Conservation (phyloP, 2,888 invertebrate species). For the Daptonema setosum region DNA sequence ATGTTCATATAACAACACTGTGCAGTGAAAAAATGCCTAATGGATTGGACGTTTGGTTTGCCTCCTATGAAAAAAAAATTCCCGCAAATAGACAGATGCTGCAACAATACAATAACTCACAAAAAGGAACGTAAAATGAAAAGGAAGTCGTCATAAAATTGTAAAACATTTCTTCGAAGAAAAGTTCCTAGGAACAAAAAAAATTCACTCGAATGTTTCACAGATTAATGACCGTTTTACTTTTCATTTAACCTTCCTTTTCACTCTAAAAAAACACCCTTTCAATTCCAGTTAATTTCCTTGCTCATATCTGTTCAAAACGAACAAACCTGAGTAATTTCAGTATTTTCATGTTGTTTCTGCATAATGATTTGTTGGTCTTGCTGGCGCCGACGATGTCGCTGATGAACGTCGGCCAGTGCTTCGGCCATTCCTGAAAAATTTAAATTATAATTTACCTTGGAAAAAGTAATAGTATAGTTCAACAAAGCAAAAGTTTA, state of each 20-base stretch:
- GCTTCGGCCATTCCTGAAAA: slow-evolving; percentile 85
- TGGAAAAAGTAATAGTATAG: background rate
- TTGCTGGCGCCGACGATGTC: slow-evolving; percentile 98
- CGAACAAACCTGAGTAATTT: slow-evolving; percentile 50
- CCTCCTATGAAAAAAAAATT: no score
- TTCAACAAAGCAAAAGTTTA: background rate
- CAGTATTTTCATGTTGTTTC: slow-evolving; percentile 96
- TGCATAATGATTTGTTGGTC: slow-evolving; percentile 92
- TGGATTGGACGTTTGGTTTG: no score
- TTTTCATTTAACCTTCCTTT: no score
- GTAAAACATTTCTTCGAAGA: no score
- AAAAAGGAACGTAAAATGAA: no score
- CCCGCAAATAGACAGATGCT: no score
- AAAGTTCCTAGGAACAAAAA: no score
- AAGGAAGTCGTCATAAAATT: no score
- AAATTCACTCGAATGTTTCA: background rate
- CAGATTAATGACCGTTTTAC: background rate
- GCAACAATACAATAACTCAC: no score
- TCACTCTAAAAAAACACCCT: background rate
- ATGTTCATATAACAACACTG: no score
- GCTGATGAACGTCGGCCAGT: slow-evolving; percentile 95
- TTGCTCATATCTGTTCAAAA: background rate
- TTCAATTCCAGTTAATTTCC: background rate
- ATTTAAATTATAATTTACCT: no score
- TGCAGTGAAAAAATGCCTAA: no score